These are phyloP conservation scores for Brenthis daphne DNA, from an alignment of 2,888 invertebrate species.

Conservation along the genomic window DNA sequence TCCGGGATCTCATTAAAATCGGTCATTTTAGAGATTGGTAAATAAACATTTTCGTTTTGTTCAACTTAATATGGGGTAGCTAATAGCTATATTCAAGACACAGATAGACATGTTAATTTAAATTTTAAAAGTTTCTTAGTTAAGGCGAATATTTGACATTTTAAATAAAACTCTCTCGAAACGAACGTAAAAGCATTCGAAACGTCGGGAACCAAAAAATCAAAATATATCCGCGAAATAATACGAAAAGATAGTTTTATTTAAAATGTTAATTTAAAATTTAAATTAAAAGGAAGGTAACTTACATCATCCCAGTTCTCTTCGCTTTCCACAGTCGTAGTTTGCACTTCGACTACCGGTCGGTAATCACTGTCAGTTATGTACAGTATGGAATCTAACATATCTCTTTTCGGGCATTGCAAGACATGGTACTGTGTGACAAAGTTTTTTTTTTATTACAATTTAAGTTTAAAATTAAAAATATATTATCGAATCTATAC, in stretches of 20 bases:
- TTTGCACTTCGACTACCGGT: conserved; percentile 45
- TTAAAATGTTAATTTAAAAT: too few species aligned
- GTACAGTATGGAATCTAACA: conserved; percentile 59
- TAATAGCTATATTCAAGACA: not conserved
- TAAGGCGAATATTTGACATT: too few species aligned
- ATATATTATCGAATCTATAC: too few species aligned
- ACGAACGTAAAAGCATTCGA: too few species aligned
- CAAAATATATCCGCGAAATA: too few species aligned
- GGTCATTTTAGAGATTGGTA: too few species aligned
- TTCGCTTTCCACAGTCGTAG: conserved; percentile 26
- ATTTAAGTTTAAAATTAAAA: not conserved
- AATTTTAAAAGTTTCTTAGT: not conserved
- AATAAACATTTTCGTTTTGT: too few species aligned
- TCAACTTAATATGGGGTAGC: too few species aligned
- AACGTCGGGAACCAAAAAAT: too few species aligned
- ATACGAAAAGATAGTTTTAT: too few species aligned
- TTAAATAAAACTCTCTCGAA: too few species aligned
- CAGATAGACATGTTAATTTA: not conserved
- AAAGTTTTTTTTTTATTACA: not conserved
- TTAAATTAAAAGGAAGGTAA: conserved; percentile 1
- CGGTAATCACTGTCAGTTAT: conserved; percentile 55
- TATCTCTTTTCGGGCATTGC: conserved; percentile 52
- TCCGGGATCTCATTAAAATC: too few species aligned
- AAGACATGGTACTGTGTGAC: conserved; percentile 58
- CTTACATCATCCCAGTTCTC: conserved; percentile 65